Base-by-base conservation (phyloP, 2,888 invertebrate genomes). In the Eupithecia tripunctaria region DNA sequence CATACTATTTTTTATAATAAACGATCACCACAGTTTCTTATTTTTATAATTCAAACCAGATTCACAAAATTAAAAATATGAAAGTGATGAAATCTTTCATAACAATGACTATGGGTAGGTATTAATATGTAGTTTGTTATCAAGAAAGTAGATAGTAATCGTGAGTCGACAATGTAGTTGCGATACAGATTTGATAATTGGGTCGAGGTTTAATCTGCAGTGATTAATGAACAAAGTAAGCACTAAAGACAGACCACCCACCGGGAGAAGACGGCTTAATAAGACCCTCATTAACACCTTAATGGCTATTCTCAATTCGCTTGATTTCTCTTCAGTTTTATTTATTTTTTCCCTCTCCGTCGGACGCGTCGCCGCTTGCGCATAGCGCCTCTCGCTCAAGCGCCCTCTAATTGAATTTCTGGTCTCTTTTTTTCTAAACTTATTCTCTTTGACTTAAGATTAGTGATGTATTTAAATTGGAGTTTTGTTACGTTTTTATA, bases 251-350 rank as follows among this genome's bases (percentile, higher is more conserved):
- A 87, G 94, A 94, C 94, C 94, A 93, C 94, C 94, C 94, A 93
- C 89, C 75, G 90, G 90, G 91, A 88, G 91, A 89, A 91, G 92
- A 94, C 92, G 92, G 92, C 94, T 94, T 93, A 93, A 94, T 94
- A 94, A 93, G 93, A 89, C 89, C 89, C 93, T 93, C 92, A 93
- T 94, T 94, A 94, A 93, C 94, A 94, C 94, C 93, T 93, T 93
- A 92, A 93, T 93, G 92, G 93, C 89, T 91, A 92, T 93, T 93
- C 92, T 92, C 92, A 93, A 93, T 94, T 93, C 93, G 91, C 91
- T 88, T 91, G 91, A 91, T 91, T 92, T 89, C 89, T 89, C 88
- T 91, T 83, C 86, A 90, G 85, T 91, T 91, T 92, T 91, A 91
- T 92, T 93, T 92, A 89, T 90, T 90, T 89, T 85, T 86, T 83